Base-by-base conservation (phyloP, 2,888 invertebrate species). In the Amorpha juglandis region DNA sequence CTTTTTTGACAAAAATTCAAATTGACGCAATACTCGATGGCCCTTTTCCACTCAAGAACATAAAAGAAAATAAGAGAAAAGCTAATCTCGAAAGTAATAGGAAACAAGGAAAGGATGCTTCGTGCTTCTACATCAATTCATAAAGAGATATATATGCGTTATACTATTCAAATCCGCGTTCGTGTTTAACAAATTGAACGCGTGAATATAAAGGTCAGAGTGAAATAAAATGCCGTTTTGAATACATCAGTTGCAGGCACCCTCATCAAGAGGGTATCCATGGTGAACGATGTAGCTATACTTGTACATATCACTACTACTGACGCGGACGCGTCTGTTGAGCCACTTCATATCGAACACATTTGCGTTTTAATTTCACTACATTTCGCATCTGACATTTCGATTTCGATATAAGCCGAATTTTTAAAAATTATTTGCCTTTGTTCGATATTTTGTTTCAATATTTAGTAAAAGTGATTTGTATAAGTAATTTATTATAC, bases 161-260 rank as follows among this genome's bases (percentile, higher is more conserved):
- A 58, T 58, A n/a, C 21, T 19, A 3, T 14, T 19, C 42, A 38
- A 58, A 58, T 53, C 55, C 51, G 58, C 62, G 63, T 64, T 62
- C 62, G 51, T 55, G 51, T 65, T 66, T 53, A 63, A 64, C 65
- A 69, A 69, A 67, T 62, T 67, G 65, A 67, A 67, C 63, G 51
- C 63, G 63, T 62, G 52, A 67, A 67, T 53, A 69, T 65, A 68
- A 65, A 71, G 67, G 69, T 72, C 70, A 68, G 70, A 68, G 68
- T 71, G 71, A 77, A 77, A 78, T 76, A 70, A 74, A 75, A 74
- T 71, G 73, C 66, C 64, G 67, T 72, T 78, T 78, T 75, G 74
- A 77, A 78, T 72, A 78, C 73, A 74, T 78, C 78, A 77, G 73
- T 70, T 73, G 70, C 73, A 78, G 71, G 70, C 71, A 77, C 78